Percentiles rank a stretch among this genome's conserved stretches.
Evolutionary conservation across 2,797 vertebrate genomes (phyloP).

Genomic region (Lepilemur septentrionalis): DNA sequence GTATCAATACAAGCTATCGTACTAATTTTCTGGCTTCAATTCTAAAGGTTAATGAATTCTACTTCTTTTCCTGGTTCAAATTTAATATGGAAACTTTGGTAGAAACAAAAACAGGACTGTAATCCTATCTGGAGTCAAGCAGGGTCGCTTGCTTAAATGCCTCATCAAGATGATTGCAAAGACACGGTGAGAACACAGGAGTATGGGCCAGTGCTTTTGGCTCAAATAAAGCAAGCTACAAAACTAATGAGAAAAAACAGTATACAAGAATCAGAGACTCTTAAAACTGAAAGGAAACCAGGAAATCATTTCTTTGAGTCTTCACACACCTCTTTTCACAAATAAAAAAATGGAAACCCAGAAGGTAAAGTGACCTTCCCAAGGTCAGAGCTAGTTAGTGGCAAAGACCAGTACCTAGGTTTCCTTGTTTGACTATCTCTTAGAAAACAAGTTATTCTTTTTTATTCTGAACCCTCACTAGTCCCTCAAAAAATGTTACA

Average conservation of each 20-base stretch:
- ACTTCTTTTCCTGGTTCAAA: not conserved
- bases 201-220: not conserved
- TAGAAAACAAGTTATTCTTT: not conserved
- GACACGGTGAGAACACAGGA: not conserved
- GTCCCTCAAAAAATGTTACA: not conserved
- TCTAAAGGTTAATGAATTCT: not conserved
- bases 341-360: not conserved
- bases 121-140: not conserved
- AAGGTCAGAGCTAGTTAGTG: not conserved
- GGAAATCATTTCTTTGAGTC: not conserved
- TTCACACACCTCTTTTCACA: not conserved
- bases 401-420: not conserved
- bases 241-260: not conserved
- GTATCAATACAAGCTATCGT: not conserved
- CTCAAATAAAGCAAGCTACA: not conserved
- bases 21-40: not conserved
- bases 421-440: not conserved
- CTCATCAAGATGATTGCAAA: not conserved
- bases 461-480: not conserved
- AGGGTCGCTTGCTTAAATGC: not conserved
- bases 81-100: slow-evolving; percentile 19
- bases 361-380: not conserved
- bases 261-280: not conserved
- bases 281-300: not conserved
- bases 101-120: not conserved